A percentile compares a stretch with the other conserved stretches of the same genome.
phyloP scores from a whole-genome alignment of 2,113 vertebrate species.

The Petaurus breviceps region DNA sequence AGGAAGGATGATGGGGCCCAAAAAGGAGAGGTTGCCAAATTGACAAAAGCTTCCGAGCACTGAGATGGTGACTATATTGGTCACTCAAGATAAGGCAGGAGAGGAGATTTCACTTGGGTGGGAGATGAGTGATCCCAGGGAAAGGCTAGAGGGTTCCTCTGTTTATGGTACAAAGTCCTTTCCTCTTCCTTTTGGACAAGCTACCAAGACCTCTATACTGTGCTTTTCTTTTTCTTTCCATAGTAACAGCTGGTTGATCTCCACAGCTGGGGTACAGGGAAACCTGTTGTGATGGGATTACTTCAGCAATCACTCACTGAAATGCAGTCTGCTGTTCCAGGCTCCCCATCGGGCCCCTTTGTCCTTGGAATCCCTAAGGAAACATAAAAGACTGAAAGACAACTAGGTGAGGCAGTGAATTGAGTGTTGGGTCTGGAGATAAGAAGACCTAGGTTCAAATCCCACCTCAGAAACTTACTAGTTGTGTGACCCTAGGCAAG shows the following conservation, averaged over 20 bases:
- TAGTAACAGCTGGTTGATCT: conserved; percentile 94
- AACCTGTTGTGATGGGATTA: conserved; percentile 93
- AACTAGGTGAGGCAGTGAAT: not conserved
- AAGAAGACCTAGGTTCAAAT: too few species aligned
- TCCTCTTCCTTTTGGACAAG: conserved; percentile 36
- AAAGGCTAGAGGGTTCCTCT: not conserved
- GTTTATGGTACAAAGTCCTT: too few species aligned
- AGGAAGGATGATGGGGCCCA: too few species aligned
- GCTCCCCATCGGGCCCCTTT: conserved; percentile 79
- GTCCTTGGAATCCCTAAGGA: conserved; percentile 82
- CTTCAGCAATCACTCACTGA: conserved; percentile 91
- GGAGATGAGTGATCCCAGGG: not conserved
- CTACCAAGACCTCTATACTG: conserved; percentile 98
- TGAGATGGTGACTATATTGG: too few species aligned
- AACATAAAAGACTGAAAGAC: not conserved
- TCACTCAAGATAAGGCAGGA: too few species aligned
- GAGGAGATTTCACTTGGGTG: too few species aligned
- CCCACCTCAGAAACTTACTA: not conserved
- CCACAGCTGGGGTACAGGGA: conserved; percentile 90
- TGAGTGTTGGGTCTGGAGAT: too few species aligned
- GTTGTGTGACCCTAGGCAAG: too few species aligned
- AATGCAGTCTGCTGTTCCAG: conserved; percentile 86
- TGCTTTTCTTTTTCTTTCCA: conserved; percentile 97
- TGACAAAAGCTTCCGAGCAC: too few species aligned
- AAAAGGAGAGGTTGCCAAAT: too few species aligned